These are phyloP conservation scores for Palaemon carinicauda DNA, from an alignment of 1,140 invertebrate species.

Conservation along the genomic window DNA sequence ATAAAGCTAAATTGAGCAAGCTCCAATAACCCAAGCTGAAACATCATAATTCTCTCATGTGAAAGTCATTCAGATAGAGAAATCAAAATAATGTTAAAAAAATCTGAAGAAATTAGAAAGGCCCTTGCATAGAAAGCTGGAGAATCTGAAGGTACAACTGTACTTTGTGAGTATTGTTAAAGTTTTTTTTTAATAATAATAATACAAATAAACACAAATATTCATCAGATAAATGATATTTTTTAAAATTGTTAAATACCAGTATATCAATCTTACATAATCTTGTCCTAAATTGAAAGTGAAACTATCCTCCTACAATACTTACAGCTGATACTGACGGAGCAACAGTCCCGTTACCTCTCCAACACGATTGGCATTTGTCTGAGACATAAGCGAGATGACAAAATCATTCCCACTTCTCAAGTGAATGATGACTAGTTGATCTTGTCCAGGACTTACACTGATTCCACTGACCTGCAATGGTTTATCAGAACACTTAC, in stretches of 20 bases:
- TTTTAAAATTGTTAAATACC: neutral
- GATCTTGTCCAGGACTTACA: slow-evolving; percentile 80
- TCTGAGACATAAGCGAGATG: slow-evolving; percentile 74
- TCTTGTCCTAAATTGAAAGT: neutral
- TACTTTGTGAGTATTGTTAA: too few species aligned
- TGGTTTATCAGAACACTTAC: neutral
- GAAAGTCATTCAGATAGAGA: too few species aligned
- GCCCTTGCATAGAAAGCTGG: too few species aligned
- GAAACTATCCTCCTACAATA: neutral
- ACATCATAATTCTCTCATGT: too few species aligned
- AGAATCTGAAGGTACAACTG: too few species aligned
- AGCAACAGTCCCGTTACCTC: slow-evolving; percentile 85
- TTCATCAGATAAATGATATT: neutral
- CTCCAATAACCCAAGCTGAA: too few species aligned
- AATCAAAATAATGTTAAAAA: too few species aligned
- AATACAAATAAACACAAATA: too few species aligned
- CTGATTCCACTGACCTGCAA: slow-evolving; percentile 79
- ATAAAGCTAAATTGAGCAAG: too few species aligned
- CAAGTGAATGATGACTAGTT: slow-evolving; percentile 89
- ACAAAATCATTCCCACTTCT: slow-evolving; percentile 90
- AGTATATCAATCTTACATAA: neutral
- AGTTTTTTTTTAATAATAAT: too few species aligned
- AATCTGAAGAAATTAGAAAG: too few species aligned
- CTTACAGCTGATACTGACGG: slow-evolving; percentile 64
- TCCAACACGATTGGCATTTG: slow-evolving; percentile 72